These are phyloP conservation scores for Acropternis orthonyx DNA, from an alignment of 2,797 vertebrate genomes.

Conservation along the genomic window DNA sequence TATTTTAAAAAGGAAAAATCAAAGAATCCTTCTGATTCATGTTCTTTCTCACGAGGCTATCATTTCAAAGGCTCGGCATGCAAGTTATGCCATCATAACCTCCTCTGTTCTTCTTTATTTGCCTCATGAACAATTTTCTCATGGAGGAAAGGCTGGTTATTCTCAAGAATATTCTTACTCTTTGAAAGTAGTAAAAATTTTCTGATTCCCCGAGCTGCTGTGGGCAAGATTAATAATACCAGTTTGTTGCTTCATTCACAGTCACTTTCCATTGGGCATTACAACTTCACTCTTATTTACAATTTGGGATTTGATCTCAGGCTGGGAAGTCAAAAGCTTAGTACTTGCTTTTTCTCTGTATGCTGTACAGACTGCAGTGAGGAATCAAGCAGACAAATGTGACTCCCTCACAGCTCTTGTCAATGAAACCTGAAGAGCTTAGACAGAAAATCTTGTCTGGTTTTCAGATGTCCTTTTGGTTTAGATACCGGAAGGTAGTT, in stretches of 20 bases:
- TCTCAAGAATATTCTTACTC: background rate
- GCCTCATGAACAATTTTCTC: background rate
- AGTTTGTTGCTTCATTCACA: background rate
- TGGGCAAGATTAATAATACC: background rate
- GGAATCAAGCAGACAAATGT: background rate
- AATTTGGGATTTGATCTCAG: background rate
- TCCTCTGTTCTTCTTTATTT: constrained; percentile 27
- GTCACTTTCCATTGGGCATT: background rate
- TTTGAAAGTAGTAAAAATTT: background rate
- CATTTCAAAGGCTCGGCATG: constrained; percentile 34
- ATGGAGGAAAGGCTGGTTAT: background rate
- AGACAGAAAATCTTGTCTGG: background rate
- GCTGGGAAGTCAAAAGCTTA: background rate
- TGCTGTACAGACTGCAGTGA: background rate
- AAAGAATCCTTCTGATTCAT: constrained; percentile 23
- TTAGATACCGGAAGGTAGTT: background rate
- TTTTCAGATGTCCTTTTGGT: background rate
- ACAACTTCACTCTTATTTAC: background rate
- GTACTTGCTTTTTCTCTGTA: background rate
- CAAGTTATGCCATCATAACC: background rate
- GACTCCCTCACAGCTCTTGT: background rate
- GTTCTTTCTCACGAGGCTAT: constrained; percentile 42
- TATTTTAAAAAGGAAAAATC: background rate
- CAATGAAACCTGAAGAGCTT: background rate
- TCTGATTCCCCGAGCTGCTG: background rate